phyloP scores from a whole-genome alignment of 2,888 invertebrate species.

The Drosophila neutralis region DNA sequence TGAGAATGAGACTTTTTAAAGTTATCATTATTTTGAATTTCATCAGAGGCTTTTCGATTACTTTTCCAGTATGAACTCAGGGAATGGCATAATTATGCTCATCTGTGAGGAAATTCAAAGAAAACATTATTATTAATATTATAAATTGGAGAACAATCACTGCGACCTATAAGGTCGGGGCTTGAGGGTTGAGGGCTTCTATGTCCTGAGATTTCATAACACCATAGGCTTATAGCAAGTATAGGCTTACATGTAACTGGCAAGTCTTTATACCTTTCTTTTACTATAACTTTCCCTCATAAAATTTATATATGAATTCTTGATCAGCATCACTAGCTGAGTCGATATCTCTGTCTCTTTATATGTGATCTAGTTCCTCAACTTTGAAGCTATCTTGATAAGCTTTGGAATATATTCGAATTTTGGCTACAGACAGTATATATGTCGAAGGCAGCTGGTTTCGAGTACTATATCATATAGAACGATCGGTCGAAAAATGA shows the following conservation, averaged over 20 bases:
- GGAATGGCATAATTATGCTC: background rate
- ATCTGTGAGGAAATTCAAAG: background rate
- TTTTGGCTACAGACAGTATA: background rate
- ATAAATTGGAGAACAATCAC: no score
- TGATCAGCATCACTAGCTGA: background rate
- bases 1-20: background rate
- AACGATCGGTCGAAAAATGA: background rate
- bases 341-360: background rate
- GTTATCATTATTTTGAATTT: background rate
- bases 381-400: background rate
- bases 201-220: no score
- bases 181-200: no score
- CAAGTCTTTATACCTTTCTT: background rate
- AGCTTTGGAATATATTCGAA: background rate
- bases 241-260: background rate
- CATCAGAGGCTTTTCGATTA: background rate
- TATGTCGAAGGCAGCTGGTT: fast-evolving
- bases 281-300: background rate
- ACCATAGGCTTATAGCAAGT: background rate
- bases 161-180: no score
- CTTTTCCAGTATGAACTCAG: background rate
- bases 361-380: no score
- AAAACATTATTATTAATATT: background rate
- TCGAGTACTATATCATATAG: background rate
- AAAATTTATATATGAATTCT: background rate